Percentiles rank a stretch among this genome's conserved stretches.
Evolutionary conservation across 2,113 vertebrate genomes (phyloP).

Genomic region (Urocolius indicus): DNA sequence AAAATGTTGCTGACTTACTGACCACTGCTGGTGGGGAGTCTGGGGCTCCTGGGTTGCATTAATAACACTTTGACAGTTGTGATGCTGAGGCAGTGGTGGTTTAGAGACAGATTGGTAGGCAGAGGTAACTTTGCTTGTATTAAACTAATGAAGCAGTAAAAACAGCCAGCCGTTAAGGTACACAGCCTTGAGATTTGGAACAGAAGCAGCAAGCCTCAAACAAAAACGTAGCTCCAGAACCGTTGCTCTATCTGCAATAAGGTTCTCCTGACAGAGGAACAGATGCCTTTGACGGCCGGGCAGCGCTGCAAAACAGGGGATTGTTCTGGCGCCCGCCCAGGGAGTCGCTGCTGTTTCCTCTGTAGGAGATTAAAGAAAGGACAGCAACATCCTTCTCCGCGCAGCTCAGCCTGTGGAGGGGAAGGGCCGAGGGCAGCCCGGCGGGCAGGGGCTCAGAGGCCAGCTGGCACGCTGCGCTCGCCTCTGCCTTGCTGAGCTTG

Average conservation of each 20-base stretch:
- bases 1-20: background rate
- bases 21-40: fast-evolving
- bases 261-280: background rate
- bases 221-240: background rate
- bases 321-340: background rate
- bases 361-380: background rate
- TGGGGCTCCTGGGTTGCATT: background rate
- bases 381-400: background rate
- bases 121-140: background rate
- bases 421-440: background rate
- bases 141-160: background rate
- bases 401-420: background rate
- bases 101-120: background rate
- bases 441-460: background rate
- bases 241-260: background rate
- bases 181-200: background rate
- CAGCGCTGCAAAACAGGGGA: background rate
- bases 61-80: background rate
- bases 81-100: background rate
- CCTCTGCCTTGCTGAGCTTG: constrained; percentile 33
- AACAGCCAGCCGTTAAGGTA: background rate
- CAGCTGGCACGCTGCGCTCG: background rate
- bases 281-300: background rate
- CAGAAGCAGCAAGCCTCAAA: background rate
- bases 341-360: constrained; percentile 38